A percentile compares a stretch with the other conserved stretches of the same genome.
These are phyloP conservation scores for Mastacembelus armatus DNA, from an alignment of 2,797 vertebrate genomes.

Conservation along the genomic window DNA sequence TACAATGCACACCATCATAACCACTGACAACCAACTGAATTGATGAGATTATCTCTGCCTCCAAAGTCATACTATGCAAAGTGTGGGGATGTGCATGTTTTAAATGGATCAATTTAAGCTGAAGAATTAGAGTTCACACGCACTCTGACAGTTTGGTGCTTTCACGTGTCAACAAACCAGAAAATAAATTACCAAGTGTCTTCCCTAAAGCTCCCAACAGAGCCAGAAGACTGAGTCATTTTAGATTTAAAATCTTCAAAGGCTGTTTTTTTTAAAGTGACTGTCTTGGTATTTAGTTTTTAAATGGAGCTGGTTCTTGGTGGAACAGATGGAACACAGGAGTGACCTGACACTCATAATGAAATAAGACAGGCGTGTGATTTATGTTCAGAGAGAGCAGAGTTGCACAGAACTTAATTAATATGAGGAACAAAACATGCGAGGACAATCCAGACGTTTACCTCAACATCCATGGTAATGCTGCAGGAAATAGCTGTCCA, in stretches of 20 bases:
- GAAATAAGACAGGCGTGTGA: slow-evolving; percentile 25
- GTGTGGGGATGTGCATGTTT: not conserved
- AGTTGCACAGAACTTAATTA: slow-evolving; percentile 3
- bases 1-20: not conserved
- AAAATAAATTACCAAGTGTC: slow-evolving; percentile 39
- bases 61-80: not conserved
- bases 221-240: slow-evolving; percentile 29
- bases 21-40: not conserved
- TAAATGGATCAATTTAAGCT: slow-evolving; percentile 10
- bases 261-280: slow-evolving; percentile 29
- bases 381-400: slow-evolving; percentile 23
- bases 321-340: slow-evolving; percentile 31
- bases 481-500: slow-evolving; percentile 1
- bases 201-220: slow-evolving; percentile 13
- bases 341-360: slow-evolving; percentile 25
- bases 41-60: not conserved
- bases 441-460: slow-evolving; percentile 41
- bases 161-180: slow-evolving; percentile 34
- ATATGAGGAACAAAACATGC: slow-evolving; percentile 9
- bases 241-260: slow-evolving; percentile 38
- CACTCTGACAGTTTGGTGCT: slow-evolving; percentile 26
- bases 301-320: slow-evolving; percentile 22
- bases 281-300: slow-evolving; percentile 24
- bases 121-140: slow-evolving; percentile 13
- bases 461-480: not conserved